Evolutionary conservation across 1,140 invertebrate species (phyloP).

Genomic region (Aphelenchoides besseyi): DNA sequence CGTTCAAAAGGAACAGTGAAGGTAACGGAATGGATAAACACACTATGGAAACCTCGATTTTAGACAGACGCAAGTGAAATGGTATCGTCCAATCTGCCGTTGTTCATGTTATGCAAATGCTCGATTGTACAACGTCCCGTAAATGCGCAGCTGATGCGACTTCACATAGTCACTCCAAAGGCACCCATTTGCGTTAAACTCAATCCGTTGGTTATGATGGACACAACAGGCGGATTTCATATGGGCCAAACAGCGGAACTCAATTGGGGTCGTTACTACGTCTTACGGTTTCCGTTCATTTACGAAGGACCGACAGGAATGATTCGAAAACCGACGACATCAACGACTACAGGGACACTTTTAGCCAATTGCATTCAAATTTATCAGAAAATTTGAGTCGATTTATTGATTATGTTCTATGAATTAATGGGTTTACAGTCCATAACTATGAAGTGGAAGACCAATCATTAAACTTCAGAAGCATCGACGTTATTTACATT

Average conservation of each 20-base stretch:
- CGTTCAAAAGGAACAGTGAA: constrained; percentile 73
- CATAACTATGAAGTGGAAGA: too few species aligned
- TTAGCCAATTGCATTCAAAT: constrained; percentile 28
- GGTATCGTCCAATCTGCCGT: constrained; percentile 45
- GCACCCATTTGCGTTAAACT: constrained; percentile 76
- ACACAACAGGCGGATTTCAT: constrained; percentile 42
- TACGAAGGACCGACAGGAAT: constrained; percentile 42
- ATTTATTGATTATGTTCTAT: too few species aligned
- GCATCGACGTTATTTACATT: too few species aligned
- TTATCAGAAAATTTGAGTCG: constrained; percentile 16
- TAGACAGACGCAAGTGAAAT: constrained; percentile 36
- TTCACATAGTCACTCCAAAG: constrained; percentile 87
- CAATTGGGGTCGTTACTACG: constrained; percentile 52
- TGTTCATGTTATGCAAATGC: constrained; percentile 66
- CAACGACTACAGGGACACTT: constrained; percentile 5
- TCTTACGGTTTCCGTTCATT: constrained; percentile 49
- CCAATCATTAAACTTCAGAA: too few species aligned
- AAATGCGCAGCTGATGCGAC: constrained; percentile 81
- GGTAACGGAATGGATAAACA: constrained; percentile 52
- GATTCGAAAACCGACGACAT: constrained; percentile 27
- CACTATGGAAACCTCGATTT: constrained; percentile 23
- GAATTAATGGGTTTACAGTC: too few species aligned
- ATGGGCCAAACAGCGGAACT: constrained; percentile 44
- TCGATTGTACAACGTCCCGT: constrained; percentile 29
- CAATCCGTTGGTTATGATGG: constrained; percentile 46